Evolutionary conservation across 2,113 vertebrate genomes (phyloP), one percentile per base, ranked within the genome.

Genomic region (Gallinago paraguaiae): DNA sequence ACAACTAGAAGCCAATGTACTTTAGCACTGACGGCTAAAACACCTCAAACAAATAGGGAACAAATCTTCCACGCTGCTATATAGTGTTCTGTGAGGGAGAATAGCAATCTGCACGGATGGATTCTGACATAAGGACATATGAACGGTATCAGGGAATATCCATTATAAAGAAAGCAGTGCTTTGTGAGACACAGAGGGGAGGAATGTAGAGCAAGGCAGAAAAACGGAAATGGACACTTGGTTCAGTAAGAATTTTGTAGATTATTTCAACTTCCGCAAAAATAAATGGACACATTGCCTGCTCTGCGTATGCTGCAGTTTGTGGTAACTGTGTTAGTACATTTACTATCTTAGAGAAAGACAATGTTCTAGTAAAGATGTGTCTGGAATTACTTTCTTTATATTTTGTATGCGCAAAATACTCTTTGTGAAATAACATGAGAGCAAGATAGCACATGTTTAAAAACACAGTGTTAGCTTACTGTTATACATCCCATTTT

Each of bases 1-100:
- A 92, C 56, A 91, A 78, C 81, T 57, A 96, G 92, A 94, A 97
- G 69, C 72, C 63, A 88, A 88, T 93, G 89, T 93, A 79, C 53
- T 61, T 93, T 41, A 88, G 63, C 43, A 56, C 43, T 65, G 45
- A 33, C 8, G 67, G 41, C 76, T 93, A 82, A 95, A 91, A 85
- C 37, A 74, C 81, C 63, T 86, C 54, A 93, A 88, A 96, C 51
- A 93, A 97, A 96, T 33, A 90, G 13, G 14, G 37, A 93, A 51
- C 54, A 65, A 87, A 53, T 76, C 33, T 94, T 93, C 75, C 84
- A 90, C 17, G 1, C 56, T 75, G 41, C 31, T 82, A 23, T 78
- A 39, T 23, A 57, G 35, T 41, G 51, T 18, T 92, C 45, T 81
- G 86, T 63, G 24, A 82, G 60, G 39, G 17, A 87, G 61, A 95